phyloP scores from a whole-genome alignment of 2,888 invertebrate genomes.

The Drosophila basisetae region DNA sequence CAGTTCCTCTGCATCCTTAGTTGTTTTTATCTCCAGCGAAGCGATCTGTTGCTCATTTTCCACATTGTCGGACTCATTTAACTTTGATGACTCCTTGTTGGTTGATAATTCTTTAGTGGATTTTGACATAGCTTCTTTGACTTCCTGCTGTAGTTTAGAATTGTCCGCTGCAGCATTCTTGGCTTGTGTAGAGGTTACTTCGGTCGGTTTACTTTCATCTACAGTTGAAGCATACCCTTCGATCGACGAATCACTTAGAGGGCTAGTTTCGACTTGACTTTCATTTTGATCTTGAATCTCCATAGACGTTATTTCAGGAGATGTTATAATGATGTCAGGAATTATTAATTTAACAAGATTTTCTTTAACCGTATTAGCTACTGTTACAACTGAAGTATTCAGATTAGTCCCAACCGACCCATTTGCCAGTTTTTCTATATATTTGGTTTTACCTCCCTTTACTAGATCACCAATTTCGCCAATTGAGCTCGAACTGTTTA shows the following conservation, averaged over 20 bases:
- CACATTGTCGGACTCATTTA: neutral
- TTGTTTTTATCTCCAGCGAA: neutral
- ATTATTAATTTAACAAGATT: neutral
- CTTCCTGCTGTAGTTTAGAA: neutral
- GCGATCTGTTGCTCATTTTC: neutral
- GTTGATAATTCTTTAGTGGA: neutral
- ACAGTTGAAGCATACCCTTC: neutral
- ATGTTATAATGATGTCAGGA: slow-evolving; percentile 2
- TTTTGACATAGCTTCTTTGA: neutral
- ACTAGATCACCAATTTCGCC: neutral
- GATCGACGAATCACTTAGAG: neutral
- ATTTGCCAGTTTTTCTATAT: neutral
- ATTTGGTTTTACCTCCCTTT: neutral
- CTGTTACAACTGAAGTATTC: neutral
- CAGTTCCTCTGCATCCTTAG: neutral
- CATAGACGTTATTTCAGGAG: neutral
- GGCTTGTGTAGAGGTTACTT: neutral
- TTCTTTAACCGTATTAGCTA: neutral
- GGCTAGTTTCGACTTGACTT: neutral
- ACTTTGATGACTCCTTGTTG: neutral
- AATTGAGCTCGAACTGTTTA: neutral
- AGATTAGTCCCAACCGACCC: neutral
- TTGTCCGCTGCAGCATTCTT: neutral
- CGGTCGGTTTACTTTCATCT: neutral
- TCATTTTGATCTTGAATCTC: neutral